These are phyloP conservation scores for Pantherophis guttatus DNA, from an alignment of 2,113 vertebrate genomes.

Conservation along the genomic window DNA sequence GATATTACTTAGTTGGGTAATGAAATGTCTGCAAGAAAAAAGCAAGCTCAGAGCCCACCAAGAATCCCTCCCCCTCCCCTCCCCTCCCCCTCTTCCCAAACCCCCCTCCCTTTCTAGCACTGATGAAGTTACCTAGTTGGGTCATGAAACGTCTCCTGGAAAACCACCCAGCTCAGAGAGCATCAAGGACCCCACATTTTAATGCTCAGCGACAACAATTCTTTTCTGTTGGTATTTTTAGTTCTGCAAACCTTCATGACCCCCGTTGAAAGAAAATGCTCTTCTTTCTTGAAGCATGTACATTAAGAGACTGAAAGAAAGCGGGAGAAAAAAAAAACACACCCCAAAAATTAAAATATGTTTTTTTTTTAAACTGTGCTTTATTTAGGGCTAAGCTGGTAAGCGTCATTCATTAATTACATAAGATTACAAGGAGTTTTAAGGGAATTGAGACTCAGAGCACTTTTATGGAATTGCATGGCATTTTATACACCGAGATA, in stretches of 20 bases:
- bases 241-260: constrained; percentile 57
- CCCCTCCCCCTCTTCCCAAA: background rate
- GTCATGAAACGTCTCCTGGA: background rate
- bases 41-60: too few species aligned
- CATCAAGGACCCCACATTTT: background rate
- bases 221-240: background rate
- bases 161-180: background rate
- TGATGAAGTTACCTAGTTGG: too few species aligned
- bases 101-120: too few species aligned
- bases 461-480: constrained; percentile 86
- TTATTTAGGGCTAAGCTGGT: constrained; percentile 99
- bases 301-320: constrained; percentile 38
- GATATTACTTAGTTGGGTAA: background rate
- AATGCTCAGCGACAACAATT: background rate
- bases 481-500: constrained; percentile 70
- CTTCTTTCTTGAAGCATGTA: constrained; percentile 62
- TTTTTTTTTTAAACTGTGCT: constrained; percentile 93
- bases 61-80: too few species aligned
- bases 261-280: constrained; percentile 53
- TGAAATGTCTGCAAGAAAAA: background rate
- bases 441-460: constrained; percentile 93
- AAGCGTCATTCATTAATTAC: constrained; percentile 99
- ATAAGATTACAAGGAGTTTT: constrained; percentile 98
- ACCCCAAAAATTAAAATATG: constrained; percentile 58
- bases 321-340: background rate